phyloP scores from a whole-genome alignment of 2,113 vertebrate genomes.

The Oplegnathus fasciatus region DNA sequence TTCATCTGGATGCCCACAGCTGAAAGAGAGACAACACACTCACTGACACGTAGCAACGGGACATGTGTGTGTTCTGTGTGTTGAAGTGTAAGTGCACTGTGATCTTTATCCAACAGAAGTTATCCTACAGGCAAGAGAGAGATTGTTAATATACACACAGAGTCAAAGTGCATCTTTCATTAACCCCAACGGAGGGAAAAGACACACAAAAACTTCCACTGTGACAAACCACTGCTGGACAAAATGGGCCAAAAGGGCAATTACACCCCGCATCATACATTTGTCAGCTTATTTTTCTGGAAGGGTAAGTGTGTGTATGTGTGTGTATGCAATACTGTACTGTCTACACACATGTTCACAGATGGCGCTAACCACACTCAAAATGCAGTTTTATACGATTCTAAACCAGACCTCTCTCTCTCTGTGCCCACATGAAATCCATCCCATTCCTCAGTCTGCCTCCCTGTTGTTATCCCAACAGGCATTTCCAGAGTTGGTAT shows the following conservation, averaged over 20 bases:
- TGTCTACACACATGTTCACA: conserved; percentile 27
- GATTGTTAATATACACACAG: neutral
- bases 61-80: conserved; percentile 6
- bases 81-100: conserved; percentile 4
- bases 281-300: conserved; percentile 37
- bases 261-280: conserved; percentile 5
- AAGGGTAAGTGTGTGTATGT: conserved; percentile 8
- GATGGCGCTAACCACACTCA: conserved; percentile 36
- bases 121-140: neutral
- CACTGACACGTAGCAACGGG: conserved; percentile 19
- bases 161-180: conserved; percentile 30
- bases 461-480: conserved; percentile 50
- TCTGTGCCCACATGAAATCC: conserved; percentile 53
- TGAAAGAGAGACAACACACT: conserved; percentile 83
- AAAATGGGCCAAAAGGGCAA: conserved; percentile 10
- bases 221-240: conserved; percentile 1
- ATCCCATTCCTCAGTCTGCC: conserved; percentile 38
- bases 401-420: conserved; percentile 42
- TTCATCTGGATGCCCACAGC: conserved; percentile 99
- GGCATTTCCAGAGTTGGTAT: conserved; percentile 40
- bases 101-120: conserved; percentile 14
- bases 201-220: neutral
- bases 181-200: conserved; percentile 1
- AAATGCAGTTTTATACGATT: conserved; percentile 41
- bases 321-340: conserved; percentile 6